A percentile compares a stretch with the other conserved stretches of the same genome.
These are phyloP conservation scores for Laspeyria flexula DNA, from an alignment of 2,888 invertebrate species.

Conservation along the genomic window DNA sequence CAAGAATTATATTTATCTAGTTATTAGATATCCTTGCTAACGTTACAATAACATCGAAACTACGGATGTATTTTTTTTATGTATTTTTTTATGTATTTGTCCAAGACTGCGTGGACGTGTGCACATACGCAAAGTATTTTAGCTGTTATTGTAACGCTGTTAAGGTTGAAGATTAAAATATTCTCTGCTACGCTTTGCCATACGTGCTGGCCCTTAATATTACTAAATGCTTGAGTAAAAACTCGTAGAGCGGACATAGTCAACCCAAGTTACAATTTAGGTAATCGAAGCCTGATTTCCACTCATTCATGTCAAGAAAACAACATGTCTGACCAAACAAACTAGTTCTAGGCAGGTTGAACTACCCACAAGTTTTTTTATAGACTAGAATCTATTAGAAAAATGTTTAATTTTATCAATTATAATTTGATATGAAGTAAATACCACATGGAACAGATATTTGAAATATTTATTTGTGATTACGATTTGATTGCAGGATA, in stretches of 20 bases:
- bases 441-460: slow-evolving; percentile 9
- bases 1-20: too few relatives aligned
- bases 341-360: not conserved
- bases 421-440: slow-evolving; percentile 1
- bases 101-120: too few relatives aligned
- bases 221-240: slow-evolving; percentile 14
- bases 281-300: not conserved
- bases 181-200: too few relatives aligned
- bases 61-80: too few relatives aligned
- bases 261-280: slow-evolving; percentile 11
- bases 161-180: not conserved
- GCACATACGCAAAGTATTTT: too few relatives aligned
- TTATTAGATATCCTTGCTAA: too few relatives aligned
- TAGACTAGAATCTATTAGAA: not conserved
- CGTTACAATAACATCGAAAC: too few relatives aligned
- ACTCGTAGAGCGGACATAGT: slow-evolving; percentile 7
- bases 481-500: slow-evolving; percentile 4
- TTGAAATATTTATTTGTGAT: too few relatives aligned
- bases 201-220: too few relatives aligned
- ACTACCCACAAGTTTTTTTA: not conserved
- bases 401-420: slow-evolving; percentile 12
- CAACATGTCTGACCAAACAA: not conserved
- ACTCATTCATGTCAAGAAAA: not conserved
- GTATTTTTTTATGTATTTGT: too few relatives aligned
- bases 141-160: too few relatives aligned